Base-by-base conservation (phyloP, 2,888 invertebrate genomes). In the Phlogophora meticulosa region DNA sequence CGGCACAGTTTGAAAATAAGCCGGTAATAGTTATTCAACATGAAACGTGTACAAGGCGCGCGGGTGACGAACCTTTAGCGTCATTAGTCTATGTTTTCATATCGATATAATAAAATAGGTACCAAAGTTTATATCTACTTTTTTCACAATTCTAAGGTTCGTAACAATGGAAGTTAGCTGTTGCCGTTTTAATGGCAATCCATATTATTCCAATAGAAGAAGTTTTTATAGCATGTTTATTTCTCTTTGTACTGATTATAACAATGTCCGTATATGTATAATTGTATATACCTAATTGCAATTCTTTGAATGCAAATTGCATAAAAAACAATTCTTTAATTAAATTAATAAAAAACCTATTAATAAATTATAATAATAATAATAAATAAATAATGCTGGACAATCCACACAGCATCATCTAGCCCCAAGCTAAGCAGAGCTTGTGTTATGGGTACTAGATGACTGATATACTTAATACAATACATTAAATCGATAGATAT, bases 1-100 rank as follows among this genome's bases (percentile, higher is more conserved):
- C 85, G 90, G 86, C 83, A 75, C 78, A 89, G 92, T 93, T 92
- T 93, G 87, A 93, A 92, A 94, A 94, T 92, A 93, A 84, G 78
- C 78, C 78, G 68, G 72, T 77, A 83, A 82, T 74, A 83, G 89
- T 87, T 90, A 87, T 93, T 90, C 90, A 93, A 94, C 92, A 93
- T 65, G 74, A 79, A 76, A 77, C 81, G 80, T 83, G 76, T 77
- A 76, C 66, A 72, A 67, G 81, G 81, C 83, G 80, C 80, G 75
- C 75, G 72, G 53, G 52, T 62, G 64, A 69, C 55, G 49, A 36
- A 43, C 46, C 43, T 63, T 53, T 36, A 48, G 15, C 62, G 66
- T 72, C 80, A 70, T 49, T 51, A 43, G 17, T 63, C 42, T 40
- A 51, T 76, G 74, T 74, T 82, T 69, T 63, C 58, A 66, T 64